Evolutionary conservation across 2,113 vertebrate species (phyloP), one percentile per base, ranked within the genome.

Genomic region (Nymphicus hollandicus): DNA sequence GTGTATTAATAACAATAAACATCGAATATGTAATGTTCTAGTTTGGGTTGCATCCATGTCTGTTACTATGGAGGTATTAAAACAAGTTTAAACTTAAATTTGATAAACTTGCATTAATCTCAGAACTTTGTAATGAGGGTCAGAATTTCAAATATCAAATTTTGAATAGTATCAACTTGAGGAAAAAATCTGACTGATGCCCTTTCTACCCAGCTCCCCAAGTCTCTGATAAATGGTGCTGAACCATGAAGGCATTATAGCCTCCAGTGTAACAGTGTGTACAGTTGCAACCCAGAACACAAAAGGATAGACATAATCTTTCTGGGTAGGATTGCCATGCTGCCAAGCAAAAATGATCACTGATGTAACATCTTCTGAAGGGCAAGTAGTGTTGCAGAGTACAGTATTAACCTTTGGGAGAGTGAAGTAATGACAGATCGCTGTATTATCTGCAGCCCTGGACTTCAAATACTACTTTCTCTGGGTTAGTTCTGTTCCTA

Each of bases 221-320:
- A 92, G 90, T 56, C 69, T 82, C 64, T 90, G 87, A 95, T 61
- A 86, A 93, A 85, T 91, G 84, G 50, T 92, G 50, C 90, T 94
- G 93, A 95, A 58, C 90, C 39, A 28, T 60, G 93, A 86, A 89
- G 78, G 49, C 41, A 41, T 83, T 58, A 44, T 63, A 80, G 63
- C 23, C n/a, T 81, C 18, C 68, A 27, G 68, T 56, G 94, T 61
- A 95, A 92, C 73, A 8, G 16, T 89, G 68, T 64, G 66, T 64
- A 50, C 83, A 93, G 71, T 58, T 80, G 86, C 77, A 86, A 86
- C 78, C 61, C 4, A 8, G 52, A 81, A 66, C 53, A 46, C 35
- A 60, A 90, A 80, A 33, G 64, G 70, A 49, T 6, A 81, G 68
- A 49, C 58, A 66, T 79, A 60, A 70, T 83, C 86, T 86, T 70